Percentiles rank a stretch among this genome's conserved stretches.
Conservation (phyloP, 2,797 vertebrate species). For the Simalia tracyae region DNA sequence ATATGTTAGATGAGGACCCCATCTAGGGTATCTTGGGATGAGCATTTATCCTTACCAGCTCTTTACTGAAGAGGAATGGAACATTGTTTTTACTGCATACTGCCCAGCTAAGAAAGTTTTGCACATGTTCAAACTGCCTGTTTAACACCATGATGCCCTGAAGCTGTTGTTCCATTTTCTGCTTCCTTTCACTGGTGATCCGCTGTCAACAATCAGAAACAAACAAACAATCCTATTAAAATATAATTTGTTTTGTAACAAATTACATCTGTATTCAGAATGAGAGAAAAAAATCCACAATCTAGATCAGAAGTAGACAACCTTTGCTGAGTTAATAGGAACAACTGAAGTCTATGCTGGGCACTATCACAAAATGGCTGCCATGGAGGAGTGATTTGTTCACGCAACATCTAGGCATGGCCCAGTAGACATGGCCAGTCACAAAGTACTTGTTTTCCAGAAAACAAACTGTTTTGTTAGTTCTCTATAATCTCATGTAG, state of each 20-base stretch:
- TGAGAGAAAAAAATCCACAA: neutral
- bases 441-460: neutral
- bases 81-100: constrained; percentile 86
- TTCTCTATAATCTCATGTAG: neutral
- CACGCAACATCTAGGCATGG: neutral
- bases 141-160: constrained; percentile 89
- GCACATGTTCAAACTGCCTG: constrained; percentile 92
- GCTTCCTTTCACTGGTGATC: constrained; percentile 88
- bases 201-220: constrained; percentile 73
- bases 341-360: neutral
- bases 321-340: neutral
- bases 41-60: constrained; percentile 81
- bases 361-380: neutral
- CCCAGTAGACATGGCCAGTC: neutral
- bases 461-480: neutral
- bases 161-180: constrained; percentile 90
- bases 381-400: neutral
- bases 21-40: neutral
- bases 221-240: neutral
- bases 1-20: neutral
- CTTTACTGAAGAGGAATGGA: constrained; percentile 96
- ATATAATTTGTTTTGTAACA: neutral
- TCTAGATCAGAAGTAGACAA: neutral
- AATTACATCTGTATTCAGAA: neutral
- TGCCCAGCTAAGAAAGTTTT: constrained; percentile 97